Conservation (phyloP, 2,113 vertebrate species). For the Deroptyus accipitrinus region DNA sequence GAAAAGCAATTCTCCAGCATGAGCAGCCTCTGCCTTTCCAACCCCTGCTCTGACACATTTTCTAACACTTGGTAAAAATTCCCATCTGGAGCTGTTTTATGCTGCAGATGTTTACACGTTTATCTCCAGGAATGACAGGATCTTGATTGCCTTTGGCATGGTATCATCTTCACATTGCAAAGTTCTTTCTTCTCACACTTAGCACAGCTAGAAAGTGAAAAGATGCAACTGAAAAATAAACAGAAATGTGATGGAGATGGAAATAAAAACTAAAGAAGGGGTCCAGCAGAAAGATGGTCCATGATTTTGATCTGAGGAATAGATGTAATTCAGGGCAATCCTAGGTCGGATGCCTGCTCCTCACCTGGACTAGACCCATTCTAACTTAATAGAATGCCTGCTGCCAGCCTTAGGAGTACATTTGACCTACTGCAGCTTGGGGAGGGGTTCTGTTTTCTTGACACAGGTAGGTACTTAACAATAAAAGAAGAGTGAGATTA, state of each 20-base stretch:
- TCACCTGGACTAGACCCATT: background rate
- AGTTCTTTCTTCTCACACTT: background rate
- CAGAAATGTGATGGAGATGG: background rate
- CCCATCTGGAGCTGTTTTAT: background rate
- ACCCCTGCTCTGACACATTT: background rate
- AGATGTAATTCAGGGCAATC: background rate
- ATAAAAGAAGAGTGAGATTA: background rate
- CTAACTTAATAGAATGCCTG: background rate
- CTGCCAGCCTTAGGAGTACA: background rate
- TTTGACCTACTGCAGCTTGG: background rate
- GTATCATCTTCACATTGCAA: background rate
- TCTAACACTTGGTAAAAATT: background rate
- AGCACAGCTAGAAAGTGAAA: background rate
- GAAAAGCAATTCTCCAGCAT: background rate
- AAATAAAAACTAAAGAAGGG: background rate
- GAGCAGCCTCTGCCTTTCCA: background rate
- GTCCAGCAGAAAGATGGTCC: background rate
- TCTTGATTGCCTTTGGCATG: background rate
- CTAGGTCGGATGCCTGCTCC: background rate
- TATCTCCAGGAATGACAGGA: background rate
- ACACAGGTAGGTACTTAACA: background rate
- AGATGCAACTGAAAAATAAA: background rate
- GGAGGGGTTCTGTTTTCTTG: background rate
- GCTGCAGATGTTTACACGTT: background rate
- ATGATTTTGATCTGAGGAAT: background rate